Percentiles rank a stretch among this genome's conserved stretches.
These are phyloP conservation scores for Malacoctenus gilli DNA, from an alignment of 2,797 vertebrate species.

Conservation along the genomic window DNA sequence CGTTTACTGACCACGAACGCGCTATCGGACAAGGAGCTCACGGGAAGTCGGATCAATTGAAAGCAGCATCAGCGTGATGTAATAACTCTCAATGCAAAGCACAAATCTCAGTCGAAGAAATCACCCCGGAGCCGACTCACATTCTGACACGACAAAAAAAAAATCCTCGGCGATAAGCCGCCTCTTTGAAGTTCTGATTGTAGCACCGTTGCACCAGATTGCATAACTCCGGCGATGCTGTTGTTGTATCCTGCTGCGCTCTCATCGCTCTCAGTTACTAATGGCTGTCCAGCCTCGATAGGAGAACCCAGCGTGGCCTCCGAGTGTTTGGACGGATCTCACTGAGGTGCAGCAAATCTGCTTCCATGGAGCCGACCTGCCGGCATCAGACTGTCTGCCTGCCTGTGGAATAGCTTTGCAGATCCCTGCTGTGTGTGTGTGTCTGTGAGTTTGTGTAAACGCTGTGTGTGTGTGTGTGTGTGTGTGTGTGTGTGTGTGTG, in stretches of 20 bases:
- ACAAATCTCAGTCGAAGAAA: no score
- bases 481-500: background rate
- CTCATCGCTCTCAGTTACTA: constrained; percentile 15
- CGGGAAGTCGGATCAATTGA: no score
- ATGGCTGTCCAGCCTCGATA: constrained; percentile 27
- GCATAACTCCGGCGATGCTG: constrained; percentile 24
- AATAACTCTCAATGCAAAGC: no score
- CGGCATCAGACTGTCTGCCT: constrained; percentile 29
- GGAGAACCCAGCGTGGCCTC: constrained; percentile 22
- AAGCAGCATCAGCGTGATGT: no score
- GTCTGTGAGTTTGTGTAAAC: background rate
- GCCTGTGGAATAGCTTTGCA: constrained; percentile 33
- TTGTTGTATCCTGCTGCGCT: constrained; percentile 9
- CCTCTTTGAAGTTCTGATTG: constrained; percentile 22
- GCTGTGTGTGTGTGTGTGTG: background rate
- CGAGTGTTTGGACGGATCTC: constrained; percentile 36
- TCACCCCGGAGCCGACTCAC: no score
- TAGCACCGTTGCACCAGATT: constrained; percentile 36
- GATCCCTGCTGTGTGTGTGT: constrained; percentile 37
- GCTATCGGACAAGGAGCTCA: no score
- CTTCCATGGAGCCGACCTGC: constrained; percentile 22
- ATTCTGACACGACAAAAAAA: constrained; percentile 2
- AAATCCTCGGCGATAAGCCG: constrained; percentile 3
- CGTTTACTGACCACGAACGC: no score
- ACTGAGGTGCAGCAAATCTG: constrained; percentile 40